These are phyloP conservation scores for Drosophila bifasciata DNA, from an alignment of 1,140 invertebrate species.

Conservation along the genomic window DNA sequence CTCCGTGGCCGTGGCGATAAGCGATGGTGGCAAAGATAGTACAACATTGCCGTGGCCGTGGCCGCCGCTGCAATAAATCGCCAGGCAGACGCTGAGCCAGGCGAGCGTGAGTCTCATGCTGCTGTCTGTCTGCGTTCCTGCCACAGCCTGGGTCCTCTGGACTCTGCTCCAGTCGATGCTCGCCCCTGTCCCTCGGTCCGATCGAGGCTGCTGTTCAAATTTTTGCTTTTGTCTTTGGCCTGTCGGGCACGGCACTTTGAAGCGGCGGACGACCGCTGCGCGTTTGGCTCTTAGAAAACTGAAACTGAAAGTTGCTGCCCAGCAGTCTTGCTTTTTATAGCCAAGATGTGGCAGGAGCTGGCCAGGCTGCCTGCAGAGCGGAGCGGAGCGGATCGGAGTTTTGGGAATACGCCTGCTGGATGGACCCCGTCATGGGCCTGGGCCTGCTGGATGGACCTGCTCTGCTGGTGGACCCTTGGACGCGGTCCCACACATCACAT, in stretches of 20 bases:
- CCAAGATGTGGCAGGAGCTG: slow-evolving; percentile 17
- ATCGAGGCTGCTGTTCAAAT: slow-evolving; percentile 54
- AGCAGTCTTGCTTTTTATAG: slow-evolving; percentile 77
- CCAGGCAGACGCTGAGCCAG: slow-evolving; percentile 74
- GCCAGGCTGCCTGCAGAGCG: slow-evolving; percentile 1
- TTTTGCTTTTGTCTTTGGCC: slow-evolving; percentile 36
- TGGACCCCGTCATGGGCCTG: slow-evolving; percentile 40
- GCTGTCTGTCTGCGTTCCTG: slow-evolving; percentile 43
- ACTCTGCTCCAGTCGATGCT: slow-evolving; percentile 24
- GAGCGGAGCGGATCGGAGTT: slow-evolving; percentile 46
- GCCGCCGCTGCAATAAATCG: slow-evolving; percentile 80
- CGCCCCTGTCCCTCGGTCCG: background rate
- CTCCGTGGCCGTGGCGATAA: slow-evolving; percentile 76
- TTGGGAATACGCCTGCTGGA: slow-evolving; percentile 72
- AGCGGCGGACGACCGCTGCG: slow-evolving; percentile 52
- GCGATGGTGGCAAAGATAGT: slow-evolving; percentile 84
- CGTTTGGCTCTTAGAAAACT: slow-evolving; percentile 62
- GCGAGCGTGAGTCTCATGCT: slow-evolving; percentile 82
- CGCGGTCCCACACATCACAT: slow-evolving; percentile 35
- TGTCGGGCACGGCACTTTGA: slow-evolving; percentile 71
- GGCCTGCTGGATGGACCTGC: background rate
- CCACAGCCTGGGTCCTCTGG: slow-evolving; percentile 1
- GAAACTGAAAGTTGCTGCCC: slow-evolving; percentile 76
- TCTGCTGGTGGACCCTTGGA: slow-evolving; percentile 10
- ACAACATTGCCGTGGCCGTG: slow-evolving; percentile 70